Evolutionary conservation across 2,113 vertebrate species (phyloP), one percentile per base, ranked within the genome.

Genomic region (Oryzias celebensis): DNA sequence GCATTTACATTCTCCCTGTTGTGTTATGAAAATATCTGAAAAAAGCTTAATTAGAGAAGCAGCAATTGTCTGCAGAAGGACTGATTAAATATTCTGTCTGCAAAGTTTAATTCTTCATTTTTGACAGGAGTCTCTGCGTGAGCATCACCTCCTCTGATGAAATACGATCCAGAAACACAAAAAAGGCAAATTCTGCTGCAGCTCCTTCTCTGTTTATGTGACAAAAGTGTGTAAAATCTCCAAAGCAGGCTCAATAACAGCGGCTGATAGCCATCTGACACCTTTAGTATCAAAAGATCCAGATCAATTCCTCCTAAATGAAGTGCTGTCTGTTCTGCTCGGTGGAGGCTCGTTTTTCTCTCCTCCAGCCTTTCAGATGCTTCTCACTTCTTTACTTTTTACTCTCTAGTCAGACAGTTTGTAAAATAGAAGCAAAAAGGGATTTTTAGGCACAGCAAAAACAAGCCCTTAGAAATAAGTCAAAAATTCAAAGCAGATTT

Each of bases 221-320:
- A 17, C 15, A 36, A 54, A 54, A 28, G 26, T 36, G 17, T 10
- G 7, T 5, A 54, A 54, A 59, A 61, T 46, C 46, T 54, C 57
- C 31, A 55, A 8, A 69, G 58, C 16, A 54, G 28, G 77, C 73
- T 81, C 71, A 16, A 53, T 61, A 46, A 47, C 72, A 52, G 36
- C 48, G 47, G 55, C 47, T 58, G 68, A 84, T 84, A 70, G 53
- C 44, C 59, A 66, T 82, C 67, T 57, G 58, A 71, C 77, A 74
- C 67, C 67, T 67, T 65, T 12, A 24, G 51, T 48, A 62, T 77
- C 69, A 76, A 62, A 55, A 51, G 46, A 76, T 50, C 71, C 44
- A 52, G 81, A 79, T 84, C 74, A 78, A 68, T 85, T 78, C 57
- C 8, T 62, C 79, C 54, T 48, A 58, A 66, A 69, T 14, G 16